Percentiles rank a stretch among this genome's conserved stretches.
Evolutionary conservation across 2,888 invertebrate genomes (phyloP).

Genomic region (Drosophila formosana): DNA sequence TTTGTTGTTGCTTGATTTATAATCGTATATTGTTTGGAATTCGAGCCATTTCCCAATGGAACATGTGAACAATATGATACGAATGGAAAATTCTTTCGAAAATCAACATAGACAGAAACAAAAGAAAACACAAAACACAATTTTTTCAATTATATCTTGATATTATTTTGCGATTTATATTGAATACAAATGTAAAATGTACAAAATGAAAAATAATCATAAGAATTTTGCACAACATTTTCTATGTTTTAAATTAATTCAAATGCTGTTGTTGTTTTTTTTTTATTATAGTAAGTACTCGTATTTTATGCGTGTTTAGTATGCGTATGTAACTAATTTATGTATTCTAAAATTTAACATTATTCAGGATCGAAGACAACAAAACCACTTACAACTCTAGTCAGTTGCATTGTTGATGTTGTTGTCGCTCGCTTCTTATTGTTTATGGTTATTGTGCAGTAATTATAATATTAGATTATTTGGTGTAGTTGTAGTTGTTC

Average conservation of each 20-base stretch:
- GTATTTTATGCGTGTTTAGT: slow-evolving; percentile 27
- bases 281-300: slow-evolving; percentile 12
- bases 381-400: slow-evolving; percentile 35
- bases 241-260: slow-evolving; percentile 36
- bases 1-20: slow-evolving; percentile 31
- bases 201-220: slow-evolving; percentile 46
- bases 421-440: slow-evolving; percentile 22
- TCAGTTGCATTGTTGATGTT: slow-evolving; percentile 30
- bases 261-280: slow-evolving; percentile 45
- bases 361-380: slow-evolving; percentile 45
- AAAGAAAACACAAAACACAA: slow-evolving; percentile 42
- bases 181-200: slow-evolving; percentile 45
- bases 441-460: slow-evolving; percentile 23
- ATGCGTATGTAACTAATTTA: slow-evolving; percentile 23
- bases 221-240: slow-evolving; percentile 45
- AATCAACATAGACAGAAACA: slow-evolving; percentile 30
- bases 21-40: slow-evolving; percentile 23
- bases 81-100: slow-evolving; percentile 51
- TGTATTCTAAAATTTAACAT: slow-evolving; percentile 17
- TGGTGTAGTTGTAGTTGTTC: slow-evolving; percentile 42
- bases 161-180: slow-evolving; percentile 36
- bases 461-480: slow-evolving; percentile 32
- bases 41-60: slow-evolving; percentile 30
- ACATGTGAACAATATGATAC: slow-evolving; percentile 59
- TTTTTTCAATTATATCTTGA: slow-evolving; percentile 19